Conservation (phyloP, 2,888 invertebrate genomes). For the Idaea dimidiata region DNA sequence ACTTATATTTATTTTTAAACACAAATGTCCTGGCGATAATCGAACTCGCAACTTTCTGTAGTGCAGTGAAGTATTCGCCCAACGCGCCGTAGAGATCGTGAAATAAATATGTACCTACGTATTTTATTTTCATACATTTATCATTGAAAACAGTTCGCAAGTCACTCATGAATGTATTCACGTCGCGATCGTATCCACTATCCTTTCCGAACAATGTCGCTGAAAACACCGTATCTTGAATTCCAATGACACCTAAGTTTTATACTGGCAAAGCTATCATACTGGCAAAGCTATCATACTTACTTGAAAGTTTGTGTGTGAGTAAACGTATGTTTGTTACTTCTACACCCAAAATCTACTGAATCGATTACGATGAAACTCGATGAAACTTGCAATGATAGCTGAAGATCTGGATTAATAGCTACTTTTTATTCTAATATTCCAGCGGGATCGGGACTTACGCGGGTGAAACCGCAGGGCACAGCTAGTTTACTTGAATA, state of each 20-base stretch:
- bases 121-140: neutral
- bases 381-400: too few species aligned
- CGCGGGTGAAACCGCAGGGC: neutral
- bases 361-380: too few species aligned
- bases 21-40: too few species aligned
- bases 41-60: too few species aligned
- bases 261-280: neutral
- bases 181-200: constrained; percentile 5
- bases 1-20: too few species aligned
- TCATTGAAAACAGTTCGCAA: neutral
- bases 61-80: too few species aligned
- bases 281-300: too few species aligned
- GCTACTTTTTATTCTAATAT: neutral
- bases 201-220: constrained; percentile 10
- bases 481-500: neutral
- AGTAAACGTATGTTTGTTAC: too few species aligned
- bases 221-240: constrained; percentile 12
- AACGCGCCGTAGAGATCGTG: too few species aligned
- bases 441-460: neutral
- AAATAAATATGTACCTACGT: neutral
- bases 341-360: too few species aligned
- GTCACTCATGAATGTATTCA: constrained; percentile 18
- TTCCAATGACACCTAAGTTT: constrained; percentile 8
- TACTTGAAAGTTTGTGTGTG: too few species aligned
- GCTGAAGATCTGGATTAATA: too few species aligned